Evolutionary conservation across 2,888 invertebrate species (phyloP).

Genomic region (Coenonympha arcania): DNA sequence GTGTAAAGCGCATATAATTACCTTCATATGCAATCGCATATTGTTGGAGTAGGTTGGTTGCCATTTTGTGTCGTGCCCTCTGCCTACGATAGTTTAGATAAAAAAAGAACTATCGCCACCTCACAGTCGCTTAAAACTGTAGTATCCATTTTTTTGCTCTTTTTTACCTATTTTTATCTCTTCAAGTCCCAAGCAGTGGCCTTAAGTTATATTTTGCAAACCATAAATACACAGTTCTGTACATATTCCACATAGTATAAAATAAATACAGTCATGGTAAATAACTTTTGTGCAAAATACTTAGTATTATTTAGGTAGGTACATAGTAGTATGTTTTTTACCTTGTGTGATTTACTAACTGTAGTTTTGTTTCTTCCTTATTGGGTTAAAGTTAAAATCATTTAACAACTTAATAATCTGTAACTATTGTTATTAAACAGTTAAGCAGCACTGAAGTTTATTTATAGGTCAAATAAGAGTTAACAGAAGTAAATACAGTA

Average conservation of each 20-base stretch:
- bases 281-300: neutral
- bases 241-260: too few relatives aligned
- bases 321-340: neutral
- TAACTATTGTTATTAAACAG: neutral
- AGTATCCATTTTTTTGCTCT: neutral
- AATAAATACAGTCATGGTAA: neutral
- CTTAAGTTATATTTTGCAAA: conserved; percentile 3
- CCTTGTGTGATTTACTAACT: neutral
- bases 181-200: neutral
- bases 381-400: neutral
- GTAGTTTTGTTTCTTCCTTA: neutral
- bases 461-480: neutral
- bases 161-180: neutral
- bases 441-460: neutral
- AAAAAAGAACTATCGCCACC: conserved; percentile 59
- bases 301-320: neutral
- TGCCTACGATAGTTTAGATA: conserved; percentile 66
- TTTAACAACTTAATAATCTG: neutral
- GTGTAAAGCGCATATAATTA: conserved; percentile 42
- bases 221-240: neutral
- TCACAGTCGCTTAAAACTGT: conserved; percentile 18
- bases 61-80: conserved; percentile 71
- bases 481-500: too few relatives aligned
- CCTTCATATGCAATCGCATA: conserved; percentile 63
- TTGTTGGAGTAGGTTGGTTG: conserved; percentile 63